Base-by-base conservation (phyloP, 2,797 vertebrate species). In the Melanotaenia pygmaea region DNA sequence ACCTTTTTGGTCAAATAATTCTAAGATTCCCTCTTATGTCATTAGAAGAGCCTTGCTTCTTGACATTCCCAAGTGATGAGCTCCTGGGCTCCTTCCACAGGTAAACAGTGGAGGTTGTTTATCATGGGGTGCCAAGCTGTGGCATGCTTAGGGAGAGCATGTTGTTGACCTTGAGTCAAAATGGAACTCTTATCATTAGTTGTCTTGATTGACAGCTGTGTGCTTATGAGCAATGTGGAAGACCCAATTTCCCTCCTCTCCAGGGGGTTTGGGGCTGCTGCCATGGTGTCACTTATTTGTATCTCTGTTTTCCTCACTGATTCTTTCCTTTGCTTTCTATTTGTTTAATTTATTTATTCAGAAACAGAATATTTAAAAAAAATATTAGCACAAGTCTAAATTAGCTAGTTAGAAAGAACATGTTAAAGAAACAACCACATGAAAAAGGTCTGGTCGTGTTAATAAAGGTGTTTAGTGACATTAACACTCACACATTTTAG, bases 131-230 rank as follows among this genome's bases (percentile, higher is more conserved):
- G 86, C 83, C 87, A 75, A 77, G 85, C 77, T 0, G 59, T 65
- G 66, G 70, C 76, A 67, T 76, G 81, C 82, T 86, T 74, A 45
- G 85, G 88, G 85, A 89, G 85, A 84, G 70, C 67, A 82, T 71
- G 82, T 67, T 78, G 84, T 86, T 90, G 87, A 91, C 89, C 92
- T 92, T 91, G 89, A 90, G 78, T 86, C 86, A 77, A 83, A 91
- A 86, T 73, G 58, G 67, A 85, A 70, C 75, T 74, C 86, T 90
- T 91, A 91, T 91, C 88, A 85, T 91, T 72, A 77, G 67, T 60
- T 69, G 72, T 70, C 75, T 83, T 92, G 90, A 93, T 85, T 93
- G 89, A 90, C 89, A 92, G 90, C 72, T 30, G 14, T 60, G 61
- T 86, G 83, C 87, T 87, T 86, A 85, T 79, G 73, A 82, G 84